Conservation (phyloP, 2,113 vertebrate genomes). For the Pao palembangensis region DNA sequence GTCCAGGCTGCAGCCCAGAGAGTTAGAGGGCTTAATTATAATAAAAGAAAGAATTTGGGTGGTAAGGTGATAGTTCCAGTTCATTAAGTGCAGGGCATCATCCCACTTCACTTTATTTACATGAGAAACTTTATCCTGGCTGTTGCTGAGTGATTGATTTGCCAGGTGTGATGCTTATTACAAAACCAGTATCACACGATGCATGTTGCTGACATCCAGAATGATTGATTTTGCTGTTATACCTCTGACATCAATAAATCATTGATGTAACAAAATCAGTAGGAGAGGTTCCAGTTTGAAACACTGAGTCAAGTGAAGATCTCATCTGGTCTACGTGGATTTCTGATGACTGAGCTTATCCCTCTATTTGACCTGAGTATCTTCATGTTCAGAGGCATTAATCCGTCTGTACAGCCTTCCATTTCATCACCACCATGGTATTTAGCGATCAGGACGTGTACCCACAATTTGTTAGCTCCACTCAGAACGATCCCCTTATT, state of each 20-base stretch:
- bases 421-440: slow-evolving; percentile 19
- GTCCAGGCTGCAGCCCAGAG: too few species aligned
- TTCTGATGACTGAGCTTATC: too few species aligned
- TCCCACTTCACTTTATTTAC: too few species aligned
- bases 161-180: too few species aligned
- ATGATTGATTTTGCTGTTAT: background rate
- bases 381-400: background rate
- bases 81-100: slow-evolving; percentile 10
- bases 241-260: background rate
- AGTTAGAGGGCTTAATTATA: slow-evolving; percentile 13
- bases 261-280: background rate
- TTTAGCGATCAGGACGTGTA: slow-evolving; percentile 22
- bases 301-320: too few species aligned
- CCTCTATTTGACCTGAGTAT: too few species aligned
- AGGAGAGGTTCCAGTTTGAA: too few species aligned
- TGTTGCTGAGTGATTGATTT: too few species aligned
- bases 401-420: slow-evolving; percentile 8
- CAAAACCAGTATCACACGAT: too few species aligned
- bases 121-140: too few species aligned
- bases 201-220: background rate
- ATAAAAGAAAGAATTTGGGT: slow-evolving; percentile 42
- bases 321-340: too few species aligned
- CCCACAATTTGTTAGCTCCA: slow-evolving; percentile 34
- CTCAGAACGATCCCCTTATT: slow-evolving; percentile 57
- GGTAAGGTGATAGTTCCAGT: slow-evolving; percentile 30